These are phyloP conservation scores for Xyrauchen texanus DNA, from an alignment of 2,113 vertebrate genomes.

Conservation along the genomic window DNA sequence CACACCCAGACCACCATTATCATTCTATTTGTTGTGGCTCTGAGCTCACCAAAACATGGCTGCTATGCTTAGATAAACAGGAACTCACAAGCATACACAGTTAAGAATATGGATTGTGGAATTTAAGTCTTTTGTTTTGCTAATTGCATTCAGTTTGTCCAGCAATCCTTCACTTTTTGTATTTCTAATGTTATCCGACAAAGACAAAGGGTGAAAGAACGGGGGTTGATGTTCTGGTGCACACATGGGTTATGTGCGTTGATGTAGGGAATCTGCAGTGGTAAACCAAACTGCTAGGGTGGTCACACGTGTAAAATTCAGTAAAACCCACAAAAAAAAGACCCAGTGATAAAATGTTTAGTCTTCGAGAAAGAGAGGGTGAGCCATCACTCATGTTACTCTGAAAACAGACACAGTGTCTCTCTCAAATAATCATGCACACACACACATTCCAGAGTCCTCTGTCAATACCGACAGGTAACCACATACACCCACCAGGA, in stretches of 20 bases:
- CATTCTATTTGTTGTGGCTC: constrained; percentile 35
- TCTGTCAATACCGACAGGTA: constrained; percentile 14
- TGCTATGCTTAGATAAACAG: constrained; percentile 15
- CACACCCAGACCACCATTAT: constrained; percentile 39
- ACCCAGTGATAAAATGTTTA: too few species aligned
- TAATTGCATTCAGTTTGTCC: constrained; percentile 28
- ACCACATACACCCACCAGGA: constrained; percentile 32
- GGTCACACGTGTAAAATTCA: not conserved
- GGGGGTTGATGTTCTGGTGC: constrained; percentile 14
- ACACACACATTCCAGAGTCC: not conserved
- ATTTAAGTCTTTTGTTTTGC: not conserved
- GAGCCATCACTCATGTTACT: not conserved
- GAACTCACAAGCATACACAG: not conserved
- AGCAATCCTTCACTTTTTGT: not conserved
- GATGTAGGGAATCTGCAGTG: constrained; percentile 20
- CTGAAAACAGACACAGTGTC: constrained; percentile 28
- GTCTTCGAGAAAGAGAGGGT: too few species aligned
- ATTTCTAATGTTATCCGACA: constrained; percentile 20
- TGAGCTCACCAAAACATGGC: constrained; percentile 38
- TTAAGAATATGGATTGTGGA: not conserved
- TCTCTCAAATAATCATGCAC: not conserved
- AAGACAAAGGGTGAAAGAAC: constrained; percentile 1
- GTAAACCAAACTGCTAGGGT: constrained; percentile 23
- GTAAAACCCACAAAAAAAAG: too few species aligned
- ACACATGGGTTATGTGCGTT: constrained; percentile 25